Base-by-base conservation (phyloP, 2,888 invertebrate species). In the Hemicrepidius hirtus region DNA sequence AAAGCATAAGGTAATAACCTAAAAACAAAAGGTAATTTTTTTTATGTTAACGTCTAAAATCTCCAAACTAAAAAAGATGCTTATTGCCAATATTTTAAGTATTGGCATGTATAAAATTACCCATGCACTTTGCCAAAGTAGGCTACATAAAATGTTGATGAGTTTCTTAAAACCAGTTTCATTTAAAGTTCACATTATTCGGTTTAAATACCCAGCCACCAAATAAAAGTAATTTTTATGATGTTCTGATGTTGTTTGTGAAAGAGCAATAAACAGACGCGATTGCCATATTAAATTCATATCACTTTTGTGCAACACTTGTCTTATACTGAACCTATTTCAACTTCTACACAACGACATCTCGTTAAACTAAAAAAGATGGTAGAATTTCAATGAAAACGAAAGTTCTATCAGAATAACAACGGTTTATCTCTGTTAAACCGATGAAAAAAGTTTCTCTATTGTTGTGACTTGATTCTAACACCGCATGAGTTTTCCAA, bases 361-460 rank as follows among this genome's bases (percentile, higher is more conserved):
- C 6, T 24, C 50, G 50, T 28, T 24, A 50, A 50, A 24, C 24
- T 3, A 21, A 50, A 50, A 50, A 50, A 16, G 20, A 24, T 24
- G n/a, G 2, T 18, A 35, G 16, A 16, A 13, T 18, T 55, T 32
- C 55, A 6, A 32, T 37, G 12, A 53, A 53, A 53, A 53, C 3
- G 13, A 20, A 37, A 35, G 20, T 37, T 1, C 57, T 13, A 32
- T 13, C 32, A 32, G 16, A 9, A 32, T 13, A 35, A 28, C 10
- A 32, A 12, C n/a, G 16, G 9, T 9, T 32, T 12, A n/a, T 53
- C 7, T 53, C 12, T 28, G 7, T 3, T 1, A 10, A 12, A 55
- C 37, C 57, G 57, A 37, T 40, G 21, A 57, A 37, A 57, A 37
- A 37, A 57, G 37, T 57, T 37, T 57, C 40, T 20, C 20, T n/a